Percentiles rank a stretch among this genome's conserved stretches.
Conservation (phyloP, 2,113 vertebrate species). For the Geothlypis trichas region DNA sequence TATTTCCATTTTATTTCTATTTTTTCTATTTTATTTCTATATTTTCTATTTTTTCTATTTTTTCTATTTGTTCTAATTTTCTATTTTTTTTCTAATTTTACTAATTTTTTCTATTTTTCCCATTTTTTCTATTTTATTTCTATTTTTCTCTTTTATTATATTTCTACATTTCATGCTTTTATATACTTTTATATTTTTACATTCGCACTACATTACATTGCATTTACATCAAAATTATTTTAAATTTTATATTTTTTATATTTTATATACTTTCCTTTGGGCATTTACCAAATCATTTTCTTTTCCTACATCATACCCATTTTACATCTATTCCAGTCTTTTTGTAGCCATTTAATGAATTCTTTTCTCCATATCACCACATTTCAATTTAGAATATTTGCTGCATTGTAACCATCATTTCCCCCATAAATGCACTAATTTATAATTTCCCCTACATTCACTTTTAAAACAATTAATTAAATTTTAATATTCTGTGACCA, state of each 20-base stretch:
- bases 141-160: too few species aligned
- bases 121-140: too few species aligned
- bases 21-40: too few species aligned
- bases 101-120: too few species aligned
- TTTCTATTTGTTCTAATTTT: too few species aligned
- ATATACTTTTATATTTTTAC: too few species aligned
- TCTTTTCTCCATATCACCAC: neutral
- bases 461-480: neutral
- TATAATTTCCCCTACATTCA: neutral
- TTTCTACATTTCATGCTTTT: too few species aligned
- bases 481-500: fast-evolving
- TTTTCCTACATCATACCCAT: fast-evolving
- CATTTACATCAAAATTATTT: too few species aligned
- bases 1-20: too few species aligned
- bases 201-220: too few species aligned
- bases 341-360: fast-evolving
- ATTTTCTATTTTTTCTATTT: too few species aligned
- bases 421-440: neutral
- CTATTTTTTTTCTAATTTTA: too few species aligned
- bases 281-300: neutral
- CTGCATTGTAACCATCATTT: neutral
- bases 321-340: neutral
- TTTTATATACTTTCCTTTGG: neutral
- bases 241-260: neutral
- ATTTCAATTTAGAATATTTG: neutral